Percentiles rank a stretch among this genome's conserved stretches.
These are phyloP conservation scores for Noctua pronuba DNA, from an alignment of 2,888 invertebrate species.

Conservation along the genomic window DNA sequence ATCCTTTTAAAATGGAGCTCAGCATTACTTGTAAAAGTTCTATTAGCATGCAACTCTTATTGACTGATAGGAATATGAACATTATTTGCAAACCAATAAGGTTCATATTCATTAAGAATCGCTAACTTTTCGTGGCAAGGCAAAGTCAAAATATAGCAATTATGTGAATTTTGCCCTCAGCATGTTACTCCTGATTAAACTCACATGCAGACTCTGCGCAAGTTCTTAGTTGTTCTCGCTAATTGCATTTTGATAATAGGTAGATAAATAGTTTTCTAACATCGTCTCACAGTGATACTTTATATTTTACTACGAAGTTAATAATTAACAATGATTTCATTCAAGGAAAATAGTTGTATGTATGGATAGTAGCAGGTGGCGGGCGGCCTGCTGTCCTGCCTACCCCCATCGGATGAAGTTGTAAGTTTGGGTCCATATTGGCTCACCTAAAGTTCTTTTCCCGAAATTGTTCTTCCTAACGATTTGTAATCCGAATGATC, in stretches of 20 bases:
- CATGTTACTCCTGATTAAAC: conserved; percentile 1
- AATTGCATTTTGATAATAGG: neutral
- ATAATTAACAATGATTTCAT: neutral
- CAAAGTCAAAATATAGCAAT: neutral
- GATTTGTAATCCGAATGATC: too few species aligned
- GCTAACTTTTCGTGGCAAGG: neutral
- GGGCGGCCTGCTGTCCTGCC: neutral
- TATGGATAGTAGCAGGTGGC: too few species aligned
- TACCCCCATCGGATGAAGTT: neutral
- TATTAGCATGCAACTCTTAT: too few species aligned
- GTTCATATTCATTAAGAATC: neutral
- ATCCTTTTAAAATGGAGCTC: neutral
- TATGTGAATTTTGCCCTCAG: neutral
- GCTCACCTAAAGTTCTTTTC: too few species aligned
- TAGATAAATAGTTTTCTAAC: neutral
- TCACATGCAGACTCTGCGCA: neutral
- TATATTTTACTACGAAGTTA: neutral
- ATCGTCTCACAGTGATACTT: neutral
- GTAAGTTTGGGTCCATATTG: too few species aligned
- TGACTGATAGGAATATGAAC: too few species aligned
- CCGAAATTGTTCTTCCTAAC: too few species aligned
- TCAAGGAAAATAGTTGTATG: neutral
- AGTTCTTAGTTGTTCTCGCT: neutral
- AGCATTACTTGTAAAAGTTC: neutral
- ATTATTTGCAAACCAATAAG: neutral